Percentiles rank a stretch among this genome's conserved stretches.
Conservation (phyloP, 2,888 invertebrate species). For the Galeruca laticollis region DNA sequence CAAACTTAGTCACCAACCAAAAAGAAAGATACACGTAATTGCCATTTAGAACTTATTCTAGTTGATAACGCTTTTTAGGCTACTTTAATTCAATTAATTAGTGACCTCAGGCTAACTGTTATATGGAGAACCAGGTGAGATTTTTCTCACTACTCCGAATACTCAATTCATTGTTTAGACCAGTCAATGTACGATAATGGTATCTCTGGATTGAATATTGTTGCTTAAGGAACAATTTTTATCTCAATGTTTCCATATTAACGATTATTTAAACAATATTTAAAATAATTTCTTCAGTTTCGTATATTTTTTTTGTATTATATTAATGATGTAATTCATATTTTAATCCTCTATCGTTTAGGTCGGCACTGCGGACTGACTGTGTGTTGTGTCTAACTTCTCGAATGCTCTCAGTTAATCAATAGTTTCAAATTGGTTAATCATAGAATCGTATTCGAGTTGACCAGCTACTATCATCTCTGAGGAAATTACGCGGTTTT, state of each 20-base stretch:
- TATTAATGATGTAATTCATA: background rate
- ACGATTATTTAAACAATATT: too few relatives aligned
- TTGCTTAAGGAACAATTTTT: too few relatives aligned
- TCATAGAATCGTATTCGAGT: conserved; percentile 30
- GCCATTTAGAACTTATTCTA: conserved; percentile 14
- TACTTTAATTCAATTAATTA: conserved; percentile 13
- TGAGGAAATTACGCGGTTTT: conserved; percentile 30
- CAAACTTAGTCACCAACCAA: conserved; percentile 4
- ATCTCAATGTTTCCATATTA: too few relatives aligned
- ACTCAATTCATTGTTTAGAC: background rate
- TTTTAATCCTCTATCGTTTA: background rate
- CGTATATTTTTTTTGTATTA: too few relatives aligned
- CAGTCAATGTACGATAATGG: background rate
- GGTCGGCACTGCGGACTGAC: conserved; percentile 21
- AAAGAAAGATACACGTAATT: conserved; percentile 16
- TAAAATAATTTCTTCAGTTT: too few relatives aligned
- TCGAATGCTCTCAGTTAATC: conserved; percentile 30
- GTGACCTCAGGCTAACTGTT: conserved; percentile 13
- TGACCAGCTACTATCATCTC: conserved; percentile 28
- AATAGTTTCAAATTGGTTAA: conserved; percentile 37
- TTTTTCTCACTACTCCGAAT: conserved; percentile 1
- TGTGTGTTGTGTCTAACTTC: conserved; percentile 25
- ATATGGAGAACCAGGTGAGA: conserved; percentile 4
- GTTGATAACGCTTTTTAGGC: conserved; percentile 13
- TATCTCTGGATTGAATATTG: background rate